Evolutionary conservation across 2,113 vertebrate species (phyloP), one percentile per base, ranked within the genome.

Genomic region (Stigmatopora argus): DNA sequence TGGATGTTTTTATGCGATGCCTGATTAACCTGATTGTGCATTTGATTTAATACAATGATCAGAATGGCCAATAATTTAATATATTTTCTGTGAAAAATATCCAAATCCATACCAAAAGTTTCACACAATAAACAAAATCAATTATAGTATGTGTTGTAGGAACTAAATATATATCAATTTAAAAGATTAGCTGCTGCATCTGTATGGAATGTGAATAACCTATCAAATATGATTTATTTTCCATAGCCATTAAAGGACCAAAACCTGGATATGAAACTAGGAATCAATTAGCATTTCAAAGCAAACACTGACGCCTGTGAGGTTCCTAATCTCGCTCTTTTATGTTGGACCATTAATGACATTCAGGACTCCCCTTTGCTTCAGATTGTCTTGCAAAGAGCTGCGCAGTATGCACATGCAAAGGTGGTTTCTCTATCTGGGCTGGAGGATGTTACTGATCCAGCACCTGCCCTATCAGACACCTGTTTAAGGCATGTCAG

Each of bases 401-500:
- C 46, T 69, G 55, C 48, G 65, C 46, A 67, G 68, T 71, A 77
- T 55, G 60, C 66, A 70, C 68, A 73, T 77, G 71, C 47, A 63
- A 64, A 56, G 53, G 53, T 14, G 6, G 53, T 56, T 56, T 56
- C 53, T 31, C 53, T 51, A 73, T 75, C 77, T 81, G 77, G 78
- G 47, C 66, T 13, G 35, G 67, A 44, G 83, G 85, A 84, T 62
- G 84, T 88, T 90, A 89, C 87, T 44, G 11, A 70, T 68, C 57
- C 73, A 80, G 83, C 90, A 92, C 90, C 90, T 92, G 90, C 91
- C 83, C 86, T 83, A 87, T 90, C 86, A 85, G 86, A 83, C 89
- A 92, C 91, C 89, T 92, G 91, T 90, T 78, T 83, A 71, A 21
- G 56, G 26, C 13, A 67, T 71, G 62, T 72, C 72, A 69, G 86